Conservation (phyloP, 2,888 invertebrate species). For the Achlya flavicornis region DNA sequence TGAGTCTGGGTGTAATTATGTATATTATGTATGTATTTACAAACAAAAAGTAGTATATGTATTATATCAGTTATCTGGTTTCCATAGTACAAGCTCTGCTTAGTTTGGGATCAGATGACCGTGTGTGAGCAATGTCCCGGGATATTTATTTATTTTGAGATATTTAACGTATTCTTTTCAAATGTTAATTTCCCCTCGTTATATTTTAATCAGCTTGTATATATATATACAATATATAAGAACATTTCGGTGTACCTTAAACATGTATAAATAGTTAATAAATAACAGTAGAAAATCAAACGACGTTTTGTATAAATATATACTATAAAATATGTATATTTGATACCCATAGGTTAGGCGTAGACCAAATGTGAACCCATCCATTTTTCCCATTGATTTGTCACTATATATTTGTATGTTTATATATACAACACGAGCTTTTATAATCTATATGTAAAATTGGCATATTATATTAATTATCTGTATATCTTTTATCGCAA, state of each 20-base stretch:
- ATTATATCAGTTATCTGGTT: too few species aligned
- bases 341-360: slow-evolving; percentile 63
- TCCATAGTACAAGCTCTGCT: too few species aligned
- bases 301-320: slow-evolving; percentile 14
- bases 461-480: slow-evolving; percentile 22
- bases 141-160: too few species aligned
- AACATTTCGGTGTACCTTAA: slow-evolving; percentile 35
- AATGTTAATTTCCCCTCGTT: slow-evolving; percentile 8
- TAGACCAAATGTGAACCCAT: slow-evolving; percentile 68
- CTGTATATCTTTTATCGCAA: slow-evolving; percentile 40
- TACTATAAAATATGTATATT: slow-evolving; percentile 41
- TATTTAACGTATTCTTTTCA: too few species aligned
- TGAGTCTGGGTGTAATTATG: too few species aligned
- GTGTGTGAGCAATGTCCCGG: too few species aligned
- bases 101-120: too few species aligned
- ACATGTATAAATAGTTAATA: slow-evolving; percentile 25
- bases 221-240: slow-evolving; percentile 19
- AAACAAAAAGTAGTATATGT: too few species aligned
- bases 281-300: slow-evolving; percentile 17
- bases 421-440: slow-evolving; percentile 34
- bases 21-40: too few species aligned
- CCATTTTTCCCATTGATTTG: slow-evolving; percentile 32
- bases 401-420: slow-evolving; percentile 28
- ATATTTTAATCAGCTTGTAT: slow-evolving; percentile 44
- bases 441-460: slow-evolving; percentile 28